phyloP scores from a whole-genome alignment of 2,888 invertebrate species.

The Coelopa pilipes region DNA sequence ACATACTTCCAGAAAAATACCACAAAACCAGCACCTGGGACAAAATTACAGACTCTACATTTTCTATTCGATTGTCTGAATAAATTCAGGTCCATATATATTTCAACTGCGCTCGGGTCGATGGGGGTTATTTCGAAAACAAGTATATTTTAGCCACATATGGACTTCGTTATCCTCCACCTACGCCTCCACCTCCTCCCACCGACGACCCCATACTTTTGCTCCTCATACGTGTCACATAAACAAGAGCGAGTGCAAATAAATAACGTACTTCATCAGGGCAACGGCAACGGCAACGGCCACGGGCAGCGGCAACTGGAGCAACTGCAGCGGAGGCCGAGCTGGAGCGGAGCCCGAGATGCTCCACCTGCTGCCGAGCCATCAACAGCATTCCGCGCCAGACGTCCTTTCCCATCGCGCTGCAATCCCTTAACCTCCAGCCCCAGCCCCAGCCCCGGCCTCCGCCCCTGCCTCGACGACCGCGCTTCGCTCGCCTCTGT shows the following conservation, averaged over 20 bases:
- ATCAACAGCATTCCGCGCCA: neutral
- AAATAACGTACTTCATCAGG: neutral
- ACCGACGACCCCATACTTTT: neutral
- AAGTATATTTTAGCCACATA: conserved; percentile 26
- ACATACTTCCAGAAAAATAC: too few relatives aligned
- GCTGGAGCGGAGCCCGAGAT: neutral
- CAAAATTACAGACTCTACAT: too few relatives aligned
- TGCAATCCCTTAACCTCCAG: too few relatives aligned
- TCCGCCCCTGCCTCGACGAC: neutral
- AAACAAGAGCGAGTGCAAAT: conserved; percentile 12
- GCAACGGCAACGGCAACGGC: too few relatives aligned
- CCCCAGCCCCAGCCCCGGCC: too few relatives aligned
- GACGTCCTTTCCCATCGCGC: too few relatives aligned
- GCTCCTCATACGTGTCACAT: conserved; percentile 5
- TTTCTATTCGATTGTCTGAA: neutral
- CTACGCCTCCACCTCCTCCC: neutral
- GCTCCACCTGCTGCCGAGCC: conserved; percentile 9
- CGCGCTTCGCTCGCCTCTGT: neutral
- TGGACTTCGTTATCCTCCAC: conserved; percentile 26
- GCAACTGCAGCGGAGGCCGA: neutral
- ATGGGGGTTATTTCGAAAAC: conserved; percentile 26
- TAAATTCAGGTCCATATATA: neutral
- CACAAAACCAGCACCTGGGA: too few relatives aligned
- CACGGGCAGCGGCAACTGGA: too few relatives aligned
- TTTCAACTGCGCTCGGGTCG: neutral